phyloP scores from a whole-genome alignment of 2,113 vertebrate species.

The Atrichornis clamosus region DNA sequence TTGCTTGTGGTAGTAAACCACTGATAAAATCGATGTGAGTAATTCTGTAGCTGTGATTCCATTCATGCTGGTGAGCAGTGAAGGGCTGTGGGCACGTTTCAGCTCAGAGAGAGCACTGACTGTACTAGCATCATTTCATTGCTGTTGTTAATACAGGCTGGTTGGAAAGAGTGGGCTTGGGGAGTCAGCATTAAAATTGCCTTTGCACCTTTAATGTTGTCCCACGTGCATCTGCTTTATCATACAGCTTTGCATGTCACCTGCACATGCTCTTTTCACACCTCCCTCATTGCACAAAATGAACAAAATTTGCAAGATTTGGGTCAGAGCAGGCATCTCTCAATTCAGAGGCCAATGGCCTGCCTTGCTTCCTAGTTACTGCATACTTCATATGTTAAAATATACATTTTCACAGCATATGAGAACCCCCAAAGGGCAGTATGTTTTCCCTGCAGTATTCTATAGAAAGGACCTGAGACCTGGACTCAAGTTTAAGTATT shows the following conservation, averaged over 20 bases:
- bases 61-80: not conserved
- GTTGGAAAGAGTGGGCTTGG: not conserved
- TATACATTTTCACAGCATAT: not conserved
- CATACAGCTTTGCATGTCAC: not conserved
- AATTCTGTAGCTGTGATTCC: not conserved
- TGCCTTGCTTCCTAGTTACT: not conserved
- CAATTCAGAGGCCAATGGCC: not conserved
- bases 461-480: not conserved
- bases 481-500: not conserved
- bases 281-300: not conserved
- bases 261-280: not conserved
- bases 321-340: not conserved
- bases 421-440: not conserved
- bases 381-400: not conserved
- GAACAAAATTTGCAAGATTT: not conserved
- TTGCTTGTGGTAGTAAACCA: not conserved
- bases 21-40: not conserved
- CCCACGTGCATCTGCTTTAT: not conserved
- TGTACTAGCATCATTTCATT: not conserved
- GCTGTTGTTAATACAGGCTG: not conserved
- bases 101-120: not conserved
- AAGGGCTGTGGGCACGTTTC: fast-evolving
- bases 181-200: not conserved
- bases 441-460: not conserved
- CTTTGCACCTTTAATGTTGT: not conserved